A percentile compares a stretch with the other conserved stretches of the same genome.
These are phyloP conservation scores for Coreius guichenoti DNA, from an alignment of 2,797 vertebrate species.

Conservation along the genomic window DNA sequence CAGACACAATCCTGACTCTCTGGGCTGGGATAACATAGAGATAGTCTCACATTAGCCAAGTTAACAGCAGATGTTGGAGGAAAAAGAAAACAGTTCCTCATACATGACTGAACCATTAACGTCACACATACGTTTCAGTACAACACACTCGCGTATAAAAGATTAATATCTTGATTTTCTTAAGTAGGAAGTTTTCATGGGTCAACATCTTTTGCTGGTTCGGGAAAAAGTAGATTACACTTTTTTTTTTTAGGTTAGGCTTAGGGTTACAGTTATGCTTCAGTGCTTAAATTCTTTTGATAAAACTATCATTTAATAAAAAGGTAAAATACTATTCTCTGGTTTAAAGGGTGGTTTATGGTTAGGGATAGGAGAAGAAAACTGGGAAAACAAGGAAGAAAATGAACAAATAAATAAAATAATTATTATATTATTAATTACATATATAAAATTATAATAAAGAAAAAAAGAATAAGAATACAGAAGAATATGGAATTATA, in stretches of 20 bases:
- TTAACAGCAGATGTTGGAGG: constrained; percentile 39
- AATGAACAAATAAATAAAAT: not conserved
- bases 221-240: constrained; percentile 2
- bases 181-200: not conserved
- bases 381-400: not conserved
- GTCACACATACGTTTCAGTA: not conserved
- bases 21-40: constrained; percentile 20
- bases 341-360: not conserved
- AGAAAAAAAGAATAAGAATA: not conserved
- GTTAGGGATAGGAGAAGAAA: not conserved
- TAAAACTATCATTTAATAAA: not conserved
- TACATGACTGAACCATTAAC: constrained; percentile 22
- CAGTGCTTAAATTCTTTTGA: not conserved
- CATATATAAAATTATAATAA: not conserved
- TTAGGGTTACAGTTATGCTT: constrained; percentile 1
- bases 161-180: constrained; percentile 23
- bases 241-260: not conserved
- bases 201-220: not conserved
- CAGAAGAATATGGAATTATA: not conserved
- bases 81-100: constrained; percentile 15
- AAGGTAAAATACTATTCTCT: not conserved
- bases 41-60: constrained; percentile 17
- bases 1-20: constrained; percentile 40
- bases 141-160: not conserved
- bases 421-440: not conserved